Evolutionary conservation across 2,888 invertebrate genomes (phyloP).

Genomic region (Drosophila subsilvestris): DNA sequence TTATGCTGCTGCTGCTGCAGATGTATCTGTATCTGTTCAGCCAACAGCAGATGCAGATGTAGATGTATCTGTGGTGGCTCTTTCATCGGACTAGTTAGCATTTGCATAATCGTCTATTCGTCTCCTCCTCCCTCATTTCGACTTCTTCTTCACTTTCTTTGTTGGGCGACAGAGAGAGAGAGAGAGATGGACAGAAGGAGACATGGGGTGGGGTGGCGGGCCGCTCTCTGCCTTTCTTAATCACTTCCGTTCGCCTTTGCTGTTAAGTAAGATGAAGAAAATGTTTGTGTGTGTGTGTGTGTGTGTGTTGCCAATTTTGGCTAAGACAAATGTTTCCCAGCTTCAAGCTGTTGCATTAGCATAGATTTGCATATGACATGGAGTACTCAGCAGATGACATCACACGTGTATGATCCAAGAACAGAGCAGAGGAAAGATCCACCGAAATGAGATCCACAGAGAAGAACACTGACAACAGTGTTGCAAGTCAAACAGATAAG

Average conservation of each 20-base stretch:
- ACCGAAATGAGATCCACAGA: not conserved
- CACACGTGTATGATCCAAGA: constrained; percentile 4
- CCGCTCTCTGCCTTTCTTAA: constrained; percentile 59
- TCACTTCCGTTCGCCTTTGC: constrained; percentile 69
- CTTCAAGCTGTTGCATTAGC: constrained; percentile 26
- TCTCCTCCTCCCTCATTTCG: constrained; percentile 44
- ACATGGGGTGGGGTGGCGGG: no score
- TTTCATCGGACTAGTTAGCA: constrained; percentile 42
- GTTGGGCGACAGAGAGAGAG: not conserved
- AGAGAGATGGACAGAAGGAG: not conserved
- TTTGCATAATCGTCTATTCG: constrained; percentile 68
- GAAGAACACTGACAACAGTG: not conserved
- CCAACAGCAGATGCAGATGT: constrained; percentile 19
- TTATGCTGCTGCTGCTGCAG: not conserved
- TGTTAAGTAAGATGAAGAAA: constrained; percentile 62
- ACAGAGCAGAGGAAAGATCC: not conserved
- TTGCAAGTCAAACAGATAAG: not conserved
- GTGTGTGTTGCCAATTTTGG: constrained; percentile 59
- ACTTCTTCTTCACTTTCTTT: constrained; percentile 74
- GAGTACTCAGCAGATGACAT: constrained; percentile 28
- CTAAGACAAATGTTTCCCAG: constrained; percentile 27
- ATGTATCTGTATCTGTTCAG: constrained; percentile 16
- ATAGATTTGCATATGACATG: constrained; percentile 40
- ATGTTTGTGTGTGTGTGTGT: constrained; percentile 6
- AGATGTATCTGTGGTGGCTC: constrained; percentile 16